A percentile compares a stretch with the other conserved stretches of the same genome.
These are phyloP conservation scores for Tetranychus piercei DNA, from an alignment of 2,888 invertebrate genomes.

Conservation along the genomic window DNA sequence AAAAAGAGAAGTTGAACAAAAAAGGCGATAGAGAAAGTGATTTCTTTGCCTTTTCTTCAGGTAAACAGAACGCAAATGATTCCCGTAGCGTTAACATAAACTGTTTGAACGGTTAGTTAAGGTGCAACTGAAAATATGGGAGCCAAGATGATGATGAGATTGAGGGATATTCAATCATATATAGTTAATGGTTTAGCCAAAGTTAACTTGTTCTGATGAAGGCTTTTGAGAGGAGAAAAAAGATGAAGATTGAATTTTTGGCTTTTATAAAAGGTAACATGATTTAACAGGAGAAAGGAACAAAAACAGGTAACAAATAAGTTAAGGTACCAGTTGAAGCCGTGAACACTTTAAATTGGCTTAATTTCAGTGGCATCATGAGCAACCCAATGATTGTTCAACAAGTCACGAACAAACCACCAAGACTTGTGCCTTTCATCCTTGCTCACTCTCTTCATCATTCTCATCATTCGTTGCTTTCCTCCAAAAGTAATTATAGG, in stretches of 20 bases:
- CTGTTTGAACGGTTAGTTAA: background rate
- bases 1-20: too few species aligned
- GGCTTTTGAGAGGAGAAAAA: background rate
- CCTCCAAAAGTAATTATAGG: background rate
- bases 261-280: too few species aligned
- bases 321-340: background rate
- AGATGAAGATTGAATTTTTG: background rate
- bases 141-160: background rate
- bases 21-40: background rate
- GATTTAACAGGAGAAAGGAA: too few species aligned
- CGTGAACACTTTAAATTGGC: background rate
- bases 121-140: background rate
- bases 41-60: background rate
- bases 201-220: background rate
- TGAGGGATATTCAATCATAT: background rate
- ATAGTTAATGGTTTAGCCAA: background rate
- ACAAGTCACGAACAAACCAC: background rate
- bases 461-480: background rate
- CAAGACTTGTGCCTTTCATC: background rate
- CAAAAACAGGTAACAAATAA: too few species aligned
- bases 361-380: constrained; percentile 1
- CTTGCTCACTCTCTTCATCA: background rate
- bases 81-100: background rate
- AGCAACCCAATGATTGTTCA: constrained; percentile 1
- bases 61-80: background rate